Evolutionary conservation across 2,888 invertebrate species (phyloP).

Genomic region (Chloroclysta siterata): DNA sequence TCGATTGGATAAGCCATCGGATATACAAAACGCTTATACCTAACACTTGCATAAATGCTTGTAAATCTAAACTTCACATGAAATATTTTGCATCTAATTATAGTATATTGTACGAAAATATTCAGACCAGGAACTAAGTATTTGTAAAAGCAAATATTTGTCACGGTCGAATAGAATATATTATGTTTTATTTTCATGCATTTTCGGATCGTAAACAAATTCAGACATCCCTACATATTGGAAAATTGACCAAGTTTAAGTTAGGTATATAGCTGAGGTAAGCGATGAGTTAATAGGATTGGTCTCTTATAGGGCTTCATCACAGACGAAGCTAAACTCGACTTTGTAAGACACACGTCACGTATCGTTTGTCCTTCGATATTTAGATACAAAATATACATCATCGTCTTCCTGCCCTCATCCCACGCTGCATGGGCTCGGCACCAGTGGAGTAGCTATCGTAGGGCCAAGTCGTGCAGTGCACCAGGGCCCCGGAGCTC

Average conservation of each 20-base stretch:
- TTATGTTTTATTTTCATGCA: background rate
- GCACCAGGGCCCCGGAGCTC: no score
- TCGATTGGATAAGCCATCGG: background rate
- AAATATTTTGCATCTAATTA: background rate
- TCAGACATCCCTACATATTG: background rate
- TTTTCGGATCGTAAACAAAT: background rate
- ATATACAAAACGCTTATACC: background rate
- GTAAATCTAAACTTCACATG: background rate
- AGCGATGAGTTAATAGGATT: conserved; percentile 74
- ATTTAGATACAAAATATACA: background rate
- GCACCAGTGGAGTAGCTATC: no score
- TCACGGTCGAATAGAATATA: background rate
- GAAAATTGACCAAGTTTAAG: conserved; percentile 14
- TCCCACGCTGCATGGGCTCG: no score
- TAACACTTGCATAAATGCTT: background rate
- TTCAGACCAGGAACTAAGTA: background rate
- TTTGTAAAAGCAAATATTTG: background rate
- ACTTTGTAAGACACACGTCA: conserved; percentile 49
- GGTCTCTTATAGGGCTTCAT: conserved; percentile 71
- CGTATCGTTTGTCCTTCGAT: conserved; percentile 6
- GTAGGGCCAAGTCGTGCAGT: no score
- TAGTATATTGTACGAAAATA: background rate
- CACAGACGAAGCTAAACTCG: conserved; percentile 71
- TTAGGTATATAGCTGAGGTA: conserved; percentile 48
- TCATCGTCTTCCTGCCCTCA: no score